Base-by-base conservation (phyloP, 2,113 vertebrate genomes). In the Apistogramma diplotaenia region DNA sequence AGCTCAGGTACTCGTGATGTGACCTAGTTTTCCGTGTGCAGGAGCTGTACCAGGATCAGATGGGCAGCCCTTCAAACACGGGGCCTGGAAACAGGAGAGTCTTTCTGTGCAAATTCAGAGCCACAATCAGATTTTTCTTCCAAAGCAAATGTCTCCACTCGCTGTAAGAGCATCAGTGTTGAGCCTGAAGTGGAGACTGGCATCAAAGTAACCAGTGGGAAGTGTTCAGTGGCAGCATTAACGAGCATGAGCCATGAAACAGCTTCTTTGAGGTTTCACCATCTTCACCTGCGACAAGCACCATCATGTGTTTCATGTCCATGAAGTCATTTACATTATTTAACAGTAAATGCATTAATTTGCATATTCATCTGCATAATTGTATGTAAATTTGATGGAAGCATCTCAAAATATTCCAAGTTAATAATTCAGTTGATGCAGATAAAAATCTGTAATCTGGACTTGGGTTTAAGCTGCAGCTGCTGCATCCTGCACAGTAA, bases 11-110 rank as follows among this genome's bases (percentile, higher is more conserved):
- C 13, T 35, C 23, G 6, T 11, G 5, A 0, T 37, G 21, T 82
- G 88, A 77, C 85, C 85, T 73, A 89, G 35, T 82, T 85, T 77
- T n/a, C 75, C 25, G 58, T 13, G 31, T 12, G 59, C 73, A 84
- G 78, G 37, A 82, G 53, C 54, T 74, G 72, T 7, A 37, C 82
- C 76, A 72, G 79, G 67, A 78, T 53, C 59, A 53, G 59, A 31
- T 1, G 72, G 82, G 53, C 9, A 2, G 23, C 74, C 76, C 82
- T 82, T 87, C 79, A 85, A 82, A 80, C 3, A 2, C n/a, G n/a
- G n/a, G 84, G 55, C 70, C 53, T 60, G 70, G 46, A 72, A 23
- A 65, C 25, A 1, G 33, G 31, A 60, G 43, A 29, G n/a, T 65
- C 31, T 5, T 43, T 25, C 12, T 2, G 35, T 65, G 25, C 25